Percentiles rank a stretch among this genome's conserved stretches.
These are phyloP conservation scores for Petromus typicus DNA, from an alignment of 2,113 vertebrate species.

Conservation along the genomic window DNA sequence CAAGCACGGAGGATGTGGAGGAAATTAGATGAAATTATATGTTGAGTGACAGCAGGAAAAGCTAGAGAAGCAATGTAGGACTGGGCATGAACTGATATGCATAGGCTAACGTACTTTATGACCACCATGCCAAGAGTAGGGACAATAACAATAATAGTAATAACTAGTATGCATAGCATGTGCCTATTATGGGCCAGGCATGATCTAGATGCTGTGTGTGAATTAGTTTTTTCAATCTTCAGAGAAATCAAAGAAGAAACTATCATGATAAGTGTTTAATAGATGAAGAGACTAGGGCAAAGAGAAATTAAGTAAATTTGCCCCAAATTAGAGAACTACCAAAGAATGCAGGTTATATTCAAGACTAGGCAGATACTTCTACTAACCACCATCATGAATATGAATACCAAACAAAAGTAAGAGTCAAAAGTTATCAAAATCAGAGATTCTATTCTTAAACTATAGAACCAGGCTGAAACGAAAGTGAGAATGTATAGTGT, in stretches of 20 bases:
- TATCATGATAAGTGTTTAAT: not conserved
- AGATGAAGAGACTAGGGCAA: not conserved
- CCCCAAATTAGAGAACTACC: not conserved
- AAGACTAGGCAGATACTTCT: not conserved
- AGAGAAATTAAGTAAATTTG: not conserved
- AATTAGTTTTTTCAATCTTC: slow-evolving; percentile 13
- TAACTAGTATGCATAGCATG: not conserved
- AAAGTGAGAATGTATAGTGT: not conserved
- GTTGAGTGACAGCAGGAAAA: not conserved
- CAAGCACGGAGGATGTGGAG: not conserved
- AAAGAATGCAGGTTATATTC: not conserved
- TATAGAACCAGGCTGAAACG: not conserved
- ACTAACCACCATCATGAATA: not conserved
- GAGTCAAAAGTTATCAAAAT: not conserved
- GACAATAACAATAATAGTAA: not conserved
- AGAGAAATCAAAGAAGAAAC: not conserved
- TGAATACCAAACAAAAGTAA: not conserved
- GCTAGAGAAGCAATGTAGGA: not conserved
- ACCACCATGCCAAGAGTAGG: not conserved
- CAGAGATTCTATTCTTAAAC: not conserved
- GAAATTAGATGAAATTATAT: not conserved
- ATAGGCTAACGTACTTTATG: not conserved
- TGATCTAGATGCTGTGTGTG: not conserved
- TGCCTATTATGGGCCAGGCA: not conserved
- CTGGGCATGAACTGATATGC: not conserved